Evolutionary conservation across 2,113 vertebrate genomes (phyloP), one percentile per base, ranked within the genome.

Genomic region (Engystomops pustulosus): DNA sequence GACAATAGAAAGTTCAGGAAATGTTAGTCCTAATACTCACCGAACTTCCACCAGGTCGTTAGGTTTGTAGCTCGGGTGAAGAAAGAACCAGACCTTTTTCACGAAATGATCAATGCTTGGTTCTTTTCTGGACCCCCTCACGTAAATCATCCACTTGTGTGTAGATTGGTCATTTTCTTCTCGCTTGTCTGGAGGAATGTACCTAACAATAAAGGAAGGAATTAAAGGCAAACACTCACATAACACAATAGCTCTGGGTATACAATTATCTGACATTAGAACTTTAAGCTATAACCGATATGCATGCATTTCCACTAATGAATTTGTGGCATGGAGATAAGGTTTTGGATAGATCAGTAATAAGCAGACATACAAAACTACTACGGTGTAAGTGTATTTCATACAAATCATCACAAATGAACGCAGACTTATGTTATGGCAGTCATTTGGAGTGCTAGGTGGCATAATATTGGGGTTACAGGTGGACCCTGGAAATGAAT

Each of bases 61-160:
- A 53, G 98, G 98, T 89, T 99, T 99, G 90, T 99, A 99, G 91
- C 98, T 99, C 85, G 98, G 98, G 88, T 99, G 98, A 83, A 99
- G 92, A 80, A 99, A 99, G 90, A 99, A 99, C 98, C 98, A 99
- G 85, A 99, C 96, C 94, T 99, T 99, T 92, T 99, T 99, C 51
- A 99, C 98, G 93, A 99, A 99, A 88, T 99, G 97, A 89, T 99
- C 93, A 77, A 99, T 98, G 87, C 95, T 99, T 70, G 98, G 98
- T 88, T 99, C 98, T 87, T 94, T 95, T 67, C 96, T 94, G 41
- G 97, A 99, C 51, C 98, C 98, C 87, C 98, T 90, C 32, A 99
- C 98, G 14, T 99, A 99, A 18, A 98, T 96, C 98, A 99, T 99
- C 98, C 98, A 99, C 82, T 99, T 99, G 69, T 99, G 98, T 60